Percentiles rank a stretch among this genome's conserved stretches.
Conservation (phyloP, 2,888 invertebrate species). For the Pyrochroa serraticornis region DNA sequence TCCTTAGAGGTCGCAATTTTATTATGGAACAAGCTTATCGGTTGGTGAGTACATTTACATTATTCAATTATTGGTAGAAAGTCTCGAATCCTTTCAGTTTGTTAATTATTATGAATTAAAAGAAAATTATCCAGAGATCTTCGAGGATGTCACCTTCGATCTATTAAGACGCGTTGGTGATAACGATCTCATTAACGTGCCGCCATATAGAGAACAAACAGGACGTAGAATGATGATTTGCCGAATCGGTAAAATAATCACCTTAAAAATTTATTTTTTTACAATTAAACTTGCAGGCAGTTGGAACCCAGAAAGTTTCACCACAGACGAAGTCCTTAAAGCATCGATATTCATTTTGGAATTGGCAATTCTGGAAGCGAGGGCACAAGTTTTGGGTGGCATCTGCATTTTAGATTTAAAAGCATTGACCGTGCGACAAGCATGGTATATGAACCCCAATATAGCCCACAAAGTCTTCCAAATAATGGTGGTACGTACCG, state of each 20-base stretch:
- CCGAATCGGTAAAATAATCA: constrained; percentile 64
- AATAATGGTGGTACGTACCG: constrained; percentile 67
- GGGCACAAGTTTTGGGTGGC: constrained; percentile 77
- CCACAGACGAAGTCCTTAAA: constrained; percentile 73
- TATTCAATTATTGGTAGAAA: constrained; percentile 1
- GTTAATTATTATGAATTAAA: constrained; percentile 77
- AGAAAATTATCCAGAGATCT: constrained; percentile 70
- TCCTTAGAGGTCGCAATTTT: constrained; percentile 75
- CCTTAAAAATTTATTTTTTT: too few species aligned
- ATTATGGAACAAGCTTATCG: constrained; percentile 72
- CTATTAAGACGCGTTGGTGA: constrained; percentile 70
- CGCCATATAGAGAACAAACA: constrained; percentile 75
- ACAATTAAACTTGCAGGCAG: constrained; percentile 59
- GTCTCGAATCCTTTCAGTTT: constrained; percentile 60
- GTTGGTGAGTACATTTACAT: constrained; percentile 64
- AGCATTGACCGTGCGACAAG: constrained; percentile 71
- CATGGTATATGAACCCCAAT: constrained; percentile 74
- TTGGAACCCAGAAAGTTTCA: constrained; percentile 72
- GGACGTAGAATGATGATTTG: constrained; percentile 74
- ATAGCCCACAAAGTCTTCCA: constrained; percentile 71
- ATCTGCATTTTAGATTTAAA: constrained; percentile 76
- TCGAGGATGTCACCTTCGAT: constrained; percentile 69
- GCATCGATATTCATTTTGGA: constrained; percentile 72
- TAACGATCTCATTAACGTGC: constrained; percentile 70
- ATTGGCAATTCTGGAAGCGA: constrained; percentile 73